Base-by-base conservation (phyloP, 2,113 vertebrate species). In the Lepus timidus region DNA sequence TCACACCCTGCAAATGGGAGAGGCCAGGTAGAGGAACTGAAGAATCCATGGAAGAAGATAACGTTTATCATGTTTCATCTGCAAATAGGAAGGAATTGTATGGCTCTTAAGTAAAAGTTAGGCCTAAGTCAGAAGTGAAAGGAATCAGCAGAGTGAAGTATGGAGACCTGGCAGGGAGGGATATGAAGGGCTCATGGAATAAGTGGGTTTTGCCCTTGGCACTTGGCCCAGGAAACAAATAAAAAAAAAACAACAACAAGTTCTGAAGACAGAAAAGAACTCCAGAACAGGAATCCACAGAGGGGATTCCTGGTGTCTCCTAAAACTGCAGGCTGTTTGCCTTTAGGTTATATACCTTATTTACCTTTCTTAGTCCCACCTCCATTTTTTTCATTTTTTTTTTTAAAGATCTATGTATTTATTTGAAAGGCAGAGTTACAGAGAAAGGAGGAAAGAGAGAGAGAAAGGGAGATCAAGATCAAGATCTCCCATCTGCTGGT, bases 101-200 rank as follows among this genome's bases (percentile, higher is more conserved):
- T 67, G 27, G 2, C 44, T 91, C 67, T 85, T 83, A 86, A 78
- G 71, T 81, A 67, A 85, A 97, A 90, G 74, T 23, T 76, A 90
- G 8, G 10, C 13, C 22, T 93, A 92, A 87, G 9, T 70, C 58
- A 62, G 13, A 92, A 92, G 16, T 79, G 36, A 96, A 94, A 75
- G 68, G 62, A 80, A 29, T 23, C 23, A 83, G 23, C 3, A 75
- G 44, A 92, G 29, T 88, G 19, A 94, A 88, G 33, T 74, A 7
- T 52, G 13, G 70, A 64, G 3, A 49, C 20, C 79, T 55, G 80
- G 39, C n/a, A 17, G 31, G 27, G 19, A 62, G 29, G 65, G 19
- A 4, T 68, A 44, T 61, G 23, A 94, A 91, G 19, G 44, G 58
- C 71, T 88, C 10, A 5, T 4, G 62, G 33, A 75, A 44, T 85